Evolutionary conservation across 2,888 invertebrate species (phyloP), one percentile per base, ranked within the genome.

Genomic region (Drymonia ruficornis): DNA sequence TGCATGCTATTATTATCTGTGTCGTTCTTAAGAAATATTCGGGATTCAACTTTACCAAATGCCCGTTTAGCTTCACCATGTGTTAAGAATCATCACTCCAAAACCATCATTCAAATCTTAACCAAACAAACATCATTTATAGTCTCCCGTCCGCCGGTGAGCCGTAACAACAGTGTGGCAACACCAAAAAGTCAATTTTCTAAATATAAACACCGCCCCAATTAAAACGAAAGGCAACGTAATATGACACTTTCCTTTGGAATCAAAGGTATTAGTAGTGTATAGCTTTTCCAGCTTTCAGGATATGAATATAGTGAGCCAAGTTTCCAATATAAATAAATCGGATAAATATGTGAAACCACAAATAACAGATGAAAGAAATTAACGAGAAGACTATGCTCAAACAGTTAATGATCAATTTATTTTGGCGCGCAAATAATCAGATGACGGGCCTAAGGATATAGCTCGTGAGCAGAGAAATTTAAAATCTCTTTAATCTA

Each of bases 201-300:
- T 81, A 83, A 76, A 77, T 80, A 78, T 82, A 84, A 67, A 52
- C 49, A 57, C 55, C 72, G 84, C 52, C 68, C 84, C 75, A 81
- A 84, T 84, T 83, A 77, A 80, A 48, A 52, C 49, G 61, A 60
- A 61, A 70, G 71, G 68, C 64, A 65, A 63, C 66, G 86, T 78
- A 86, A 86, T 70, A 52, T 61, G 83, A 85, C 76, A 81, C 84
- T 70, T 76, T 70, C 75, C 74, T 74, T 70, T 72, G 70, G 71
- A 75, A 72, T 59, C 49, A 54, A 60, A 55, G 55, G 46, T n/a
- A n/a, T n/a, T n/a, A n/a, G n/a, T n/a, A n/a, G n/a, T n/a, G n/a
- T n/a, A n/a, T n/a, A n/a, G n/a, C n/a, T n/a, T n/a, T n/a, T n/a
- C n/a, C n/a, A n/a, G n/a, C n/a, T n/a, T n/a, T n/a, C n/a, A n/a